Evolutionary conservation across 1,140 invertebrate genomes (phyloP).

Genomic region (Drosophila arawakana): DNA sequence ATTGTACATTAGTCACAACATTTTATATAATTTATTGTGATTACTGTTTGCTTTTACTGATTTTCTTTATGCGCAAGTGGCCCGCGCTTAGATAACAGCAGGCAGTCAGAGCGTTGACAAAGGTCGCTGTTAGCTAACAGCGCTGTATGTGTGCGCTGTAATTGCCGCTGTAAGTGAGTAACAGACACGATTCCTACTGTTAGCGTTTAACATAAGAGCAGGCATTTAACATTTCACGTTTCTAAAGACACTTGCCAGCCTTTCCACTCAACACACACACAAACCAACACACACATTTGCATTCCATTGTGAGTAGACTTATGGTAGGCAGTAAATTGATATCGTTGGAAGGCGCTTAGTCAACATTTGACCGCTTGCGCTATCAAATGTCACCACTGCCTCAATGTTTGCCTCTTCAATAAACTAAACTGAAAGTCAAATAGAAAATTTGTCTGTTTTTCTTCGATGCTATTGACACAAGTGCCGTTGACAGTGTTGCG

Average conservation of each 20-base stretch:
- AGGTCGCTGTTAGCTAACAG: slow-evolving; percentile 31
- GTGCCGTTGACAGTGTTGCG: slow-evolving; percentile 42
- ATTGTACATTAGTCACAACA: slow-evolving; percentile 72
- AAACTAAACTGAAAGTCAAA: slow-evolving; percentile 51
- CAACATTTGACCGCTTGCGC: slow-evolving; percentile 60
- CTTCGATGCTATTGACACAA: slow-evolving; percentile 60
- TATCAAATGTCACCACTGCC: slow-evolving; percentile 69
- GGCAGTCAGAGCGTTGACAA: background rate
- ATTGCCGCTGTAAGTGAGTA: slow-evolving; percentile 21
- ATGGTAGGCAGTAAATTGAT: slow-evolving; percentile 29
- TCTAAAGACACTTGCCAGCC: slow-evolving; percentile 36
- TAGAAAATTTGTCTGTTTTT: slow-evolving; percentile 62
- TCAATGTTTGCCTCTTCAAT: slow-evolving; percentile 40
- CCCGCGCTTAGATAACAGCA: slow-evolving; percentile 29
- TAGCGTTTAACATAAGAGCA: too few relatives aligned
- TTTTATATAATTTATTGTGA: slow-evolving; percentile 42
- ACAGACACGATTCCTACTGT: background rate
- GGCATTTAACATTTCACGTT: background rate
- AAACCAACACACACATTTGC: background rate
- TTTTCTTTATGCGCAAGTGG: slow-evolving; percentile 51
- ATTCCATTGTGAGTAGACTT: slow-evolving; percentile 10
- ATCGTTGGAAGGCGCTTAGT: slow-evolving; percentile 31
- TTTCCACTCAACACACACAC: slow-evolving; percentile 29
- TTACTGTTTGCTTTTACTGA: slow-evolving; percentile 40
- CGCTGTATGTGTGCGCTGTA: slow-evolving; percentile 2